phyloP scores from a whole-genome alignment of 2,113 vertebrate species.

The Deroptyus accipitrinus region DNA sequence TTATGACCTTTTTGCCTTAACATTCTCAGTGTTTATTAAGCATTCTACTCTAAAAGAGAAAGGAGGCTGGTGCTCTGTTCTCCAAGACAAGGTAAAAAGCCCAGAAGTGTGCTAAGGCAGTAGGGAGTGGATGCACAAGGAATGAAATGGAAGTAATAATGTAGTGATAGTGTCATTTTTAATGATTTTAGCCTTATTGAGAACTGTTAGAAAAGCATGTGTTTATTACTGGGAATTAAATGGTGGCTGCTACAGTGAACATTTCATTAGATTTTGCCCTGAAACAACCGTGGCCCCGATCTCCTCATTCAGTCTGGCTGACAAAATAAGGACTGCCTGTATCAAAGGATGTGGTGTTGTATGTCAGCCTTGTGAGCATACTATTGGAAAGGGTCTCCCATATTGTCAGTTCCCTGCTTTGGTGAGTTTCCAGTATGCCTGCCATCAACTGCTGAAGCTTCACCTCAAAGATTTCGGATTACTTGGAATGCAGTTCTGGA shows the following conservation, averaged over 20 bases:
- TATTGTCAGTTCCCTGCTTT: not conserved
- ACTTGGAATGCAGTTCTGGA: not conserved
- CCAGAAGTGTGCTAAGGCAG: not conserved
- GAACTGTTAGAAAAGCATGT: not conserved
- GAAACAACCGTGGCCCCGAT: not conserved
- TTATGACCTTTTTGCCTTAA: not conserved
- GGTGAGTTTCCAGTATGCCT: not conserved
- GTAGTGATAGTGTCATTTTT: not conserved
- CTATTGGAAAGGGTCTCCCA: not conserved
- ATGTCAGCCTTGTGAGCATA: not conserved
- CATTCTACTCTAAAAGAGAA: not conserved
- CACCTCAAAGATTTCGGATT: not conserved
- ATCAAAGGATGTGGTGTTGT: not conserved
- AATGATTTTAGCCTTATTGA: not conserved
- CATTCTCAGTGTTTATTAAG: accelerated
- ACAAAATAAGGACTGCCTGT: not conserved
- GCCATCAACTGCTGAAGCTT: not conserved
- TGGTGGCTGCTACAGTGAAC: not conserved
- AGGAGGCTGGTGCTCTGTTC: not conserved
- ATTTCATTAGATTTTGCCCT: not conserved
- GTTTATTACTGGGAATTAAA: not conserved
- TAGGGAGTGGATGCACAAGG: not conserved
- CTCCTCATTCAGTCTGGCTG: not conserved
- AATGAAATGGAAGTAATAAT: not conserved
- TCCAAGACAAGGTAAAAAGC: not conserved